Percentiles rank a stretch among this genome's conserved stretches.
Conservation (phyloP, 1,140 invertebrate species). For the Episyrphus balteatus region DNA sequence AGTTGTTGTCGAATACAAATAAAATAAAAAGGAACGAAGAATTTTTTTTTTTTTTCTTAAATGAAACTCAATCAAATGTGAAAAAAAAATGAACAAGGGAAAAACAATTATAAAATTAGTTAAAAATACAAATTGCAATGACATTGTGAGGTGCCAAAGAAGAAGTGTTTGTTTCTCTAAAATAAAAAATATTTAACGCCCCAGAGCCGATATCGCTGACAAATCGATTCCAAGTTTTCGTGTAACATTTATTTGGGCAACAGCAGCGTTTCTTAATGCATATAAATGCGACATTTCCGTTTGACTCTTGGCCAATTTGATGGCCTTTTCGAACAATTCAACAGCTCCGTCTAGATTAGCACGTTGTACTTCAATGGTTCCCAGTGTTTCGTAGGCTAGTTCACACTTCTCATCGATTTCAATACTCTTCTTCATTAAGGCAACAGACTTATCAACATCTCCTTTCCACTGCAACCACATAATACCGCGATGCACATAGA, state of each 20-base stretch:
- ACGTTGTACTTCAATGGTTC: constrained; percentile 85
- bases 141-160: too few relatives aligned
- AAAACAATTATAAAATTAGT: too few relatives aligned
- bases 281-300: constrained; percentile 81
- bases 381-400: constrained; percentile 89
- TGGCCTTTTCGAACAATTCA: constrained; percentile 80
- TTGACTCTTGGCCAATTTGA: constrained; percentile 70
- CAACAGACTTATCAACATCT: constrained; percentile 66
- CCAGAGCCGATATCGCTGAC: constrained; percentile 27
- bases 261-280: constrained; percentile 72
- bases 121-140: too few relatives aligned
- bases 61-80: too few relatives aligned
- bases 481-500: constrained; percentile 79
- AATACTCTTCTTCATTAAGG: constrained; percentile 71
- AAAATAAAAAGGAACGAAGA: too few relatives aligned
- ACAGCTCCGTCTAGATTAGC: constrained; percentile 64
- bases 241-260: constrained; percentile 71
- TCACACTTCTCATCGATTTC: constrained; percentile 84
- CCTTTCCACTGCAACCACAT: constrained; percentile 71
- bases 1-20: too few relatives aligned
- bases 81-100: too few relatives aligned
- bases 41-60: too few relatives aligned
- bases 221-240: constrained; percentile 58
- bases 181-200: constrained; percentile 5
- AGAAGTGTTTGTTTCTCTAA: too few relatives aligned